Percentiles rank a stretch among this genome's conserved stretches.
phyloP scores from a whole-genome alignment of 2,888 invertebrate species.

The Penaeus monodon region DNA sequence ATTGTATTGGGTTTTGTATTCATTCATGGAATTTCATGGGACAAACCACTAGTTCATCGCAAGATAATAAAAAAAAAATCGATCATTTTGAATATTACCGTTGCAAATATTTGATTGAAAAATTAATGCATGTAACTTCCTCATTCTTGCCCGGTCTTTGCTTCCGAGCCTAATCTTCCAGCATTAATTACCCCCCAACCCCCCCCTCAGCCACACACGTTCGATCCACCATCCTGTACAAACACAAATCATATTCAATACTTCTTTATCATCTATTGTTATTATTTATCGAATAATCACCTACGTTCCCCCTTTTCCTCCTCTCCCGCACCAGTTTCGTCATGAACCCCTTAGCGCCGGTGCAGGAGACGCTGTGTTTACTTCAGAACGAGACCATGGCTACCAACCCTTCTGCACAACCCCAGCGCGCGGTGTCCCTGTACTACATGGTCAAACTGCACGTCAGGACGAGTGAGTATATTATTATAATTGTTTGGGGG shows the following conservation, averaged over 20 bases:
- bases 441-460: constrained; percentile 95
- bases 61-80: no score
- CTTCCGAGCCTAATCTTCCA: no score
- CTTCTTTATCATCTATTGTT: no score
- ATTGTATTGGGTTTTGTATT: no score
- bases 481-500: background rate
- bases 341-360: constrained; percentile 89
- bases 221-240: background rate
- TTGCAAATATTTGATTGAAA: no score
- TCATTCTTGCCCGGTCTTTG: no score
- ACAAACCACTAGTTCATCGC: no score
- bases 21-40: no score
- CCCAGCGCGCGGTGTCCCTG: constrained; percentile 87
- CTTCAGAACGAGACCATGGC: constrained; percentile 93
- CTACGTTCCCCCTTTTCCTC: background rate
- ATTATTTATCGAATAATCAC: background rate
- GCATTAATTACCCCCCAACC: no score
- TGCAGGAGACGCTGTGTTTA: constrained; percentile 91
- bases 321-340: constrained; percentile 80
- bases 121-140: no score
- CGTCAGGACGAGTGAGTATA: constrained; percentile 79
- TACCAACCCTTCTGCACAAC: constrained; percentile 86
- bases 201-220: no score
- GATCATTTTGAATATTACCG: no score
- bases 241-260: background rate